Evolutionary conservation across 2,888 invertebrate species (phyloP).

Genomic region (Acanthosepion lycidas): DNA sequence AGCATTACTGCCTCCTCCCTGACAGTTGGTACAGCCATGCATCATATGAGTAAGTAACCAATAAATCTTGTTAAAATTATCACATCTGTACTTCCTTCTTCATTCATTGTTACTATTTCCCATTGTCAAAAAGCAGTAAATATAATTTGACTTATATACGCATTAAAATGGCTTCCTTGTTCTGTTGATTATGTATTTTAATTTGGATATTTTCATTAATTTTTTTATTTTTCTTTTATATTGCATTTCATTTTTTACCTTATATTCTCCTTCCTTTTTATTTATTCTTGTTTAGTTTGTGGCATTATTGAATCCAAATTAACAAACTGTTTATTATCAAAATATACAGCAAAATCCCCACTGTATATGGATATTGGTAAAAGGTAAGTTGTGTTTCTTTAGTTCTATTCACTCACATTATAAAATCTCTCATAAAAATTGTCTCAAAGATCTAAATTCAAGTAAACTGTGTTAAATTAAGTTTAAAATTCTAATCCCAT

Average conservation of each 20-base stretch:
- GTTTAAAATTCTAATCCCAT: no score
- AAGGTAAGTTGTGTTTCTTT: constrained; percentile 12
- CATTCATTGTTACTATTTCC: no score
- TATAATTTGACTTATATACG: no score
- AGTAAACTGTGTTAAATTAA: no score
- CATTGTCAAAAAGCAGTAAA: no score
- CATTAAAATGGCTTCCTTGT: no score
- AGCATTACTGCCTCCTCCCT: constrained; percentile 74
- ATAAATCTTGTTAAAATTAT: neutral
- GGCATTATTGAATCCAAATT: constrained; percentile 24
- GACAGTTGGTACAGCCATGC: constrained; percentile 71
- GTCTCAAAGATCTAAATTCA: no score
- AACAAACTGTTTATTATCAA: neutral
- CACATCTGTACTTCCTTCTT: no score
- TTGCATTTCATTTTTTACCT: neutral
- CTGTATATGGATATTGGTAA: neutral
- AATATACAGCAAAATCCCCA: neutral
- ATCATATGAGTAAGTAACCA: constrained; percentile 70
- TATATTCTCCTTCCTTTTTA: neutral
- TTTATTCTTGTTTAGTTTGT: constrained; percentile 13
- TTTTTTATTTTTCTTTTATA: neutral
- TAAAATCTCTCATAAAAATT: no score
- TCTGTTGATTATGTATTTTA: no score
- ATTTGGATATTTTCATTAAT: no score
- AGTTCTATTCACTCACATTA: neutral